A percentile compares a stretch with the other conserved stretches of the same genome.
Conservation (phyloP, 92 coral and sea anemone species). For the Phenganax marumi region DNA sequence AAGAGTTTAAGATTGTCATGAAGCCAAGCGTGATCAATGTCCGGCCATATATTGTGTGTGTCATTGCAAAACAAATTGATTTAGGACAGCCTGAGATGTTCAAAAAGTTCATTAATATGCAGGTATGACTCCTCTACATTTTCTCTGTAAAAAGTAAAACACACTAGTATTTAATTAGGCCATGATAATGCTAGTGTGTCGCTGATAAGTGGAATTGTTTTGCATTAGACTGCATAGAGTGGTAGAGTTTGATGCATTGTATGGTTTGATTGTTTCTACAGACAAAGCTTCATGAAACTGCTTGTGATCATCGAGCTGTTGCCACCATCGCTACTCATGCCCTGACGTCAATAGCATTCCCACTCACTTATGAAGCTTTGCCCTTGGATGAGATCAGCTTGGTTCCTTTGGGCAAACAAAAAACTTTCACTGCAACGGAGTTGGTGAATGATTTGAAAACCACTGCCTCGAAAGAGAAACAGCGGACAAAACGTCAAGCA, state of each 20-base stretch:
- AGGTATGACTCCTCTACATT: constrained; percentile 58
- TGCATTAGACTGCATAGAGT: no score
- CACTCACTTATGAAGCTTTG: constrained; percentile 75
- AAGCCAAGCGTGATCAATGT: constrained; percentile 63
- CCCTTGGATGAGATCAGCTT: constrained; percentile 60
- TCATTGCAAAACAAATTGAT: constrained; percentile 71
- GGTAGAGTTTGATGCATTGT: neutral
- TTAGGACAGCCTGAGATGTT: constrained; percentile 69
- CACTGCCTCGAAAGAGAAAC: constrained; percentile 80
- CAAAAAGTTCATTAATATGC: constrained; percentile 82
- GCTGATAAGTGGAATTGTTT: no score
- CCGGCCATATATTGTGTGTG: constrained; percentile 87
- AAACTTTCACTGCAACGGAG: constrained; percentile 72
- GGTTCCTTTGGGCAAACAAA: constrained; percentile 76
- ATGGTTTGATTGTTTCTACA: constrained; percentile 24
- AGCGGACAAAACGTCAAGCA: constrained; percentile 81
- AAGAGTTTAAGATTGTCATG: constrained; percentile 60
- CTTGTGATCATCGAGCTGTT: constrained; percentile 79
- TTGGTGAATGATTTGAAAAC: constrained; percentile 69
- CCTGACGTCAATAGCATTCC: constrained; percentile 66
- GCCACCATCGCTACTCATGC: constrained; percentile 97
- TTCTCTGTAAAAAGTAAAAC: neutral
- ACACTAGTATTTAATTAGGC: no score
- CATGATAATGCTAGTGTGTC: no score
- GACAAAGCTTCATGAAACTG: constrained; percentile 90